A percentile compares a stretch with the other conserved stretches of the same genome.
These are phyloP conservation scores for Etia nguti DNA, from an alignment of 2,113 vertebrate species.

Conservation along the genomic window DNA sequence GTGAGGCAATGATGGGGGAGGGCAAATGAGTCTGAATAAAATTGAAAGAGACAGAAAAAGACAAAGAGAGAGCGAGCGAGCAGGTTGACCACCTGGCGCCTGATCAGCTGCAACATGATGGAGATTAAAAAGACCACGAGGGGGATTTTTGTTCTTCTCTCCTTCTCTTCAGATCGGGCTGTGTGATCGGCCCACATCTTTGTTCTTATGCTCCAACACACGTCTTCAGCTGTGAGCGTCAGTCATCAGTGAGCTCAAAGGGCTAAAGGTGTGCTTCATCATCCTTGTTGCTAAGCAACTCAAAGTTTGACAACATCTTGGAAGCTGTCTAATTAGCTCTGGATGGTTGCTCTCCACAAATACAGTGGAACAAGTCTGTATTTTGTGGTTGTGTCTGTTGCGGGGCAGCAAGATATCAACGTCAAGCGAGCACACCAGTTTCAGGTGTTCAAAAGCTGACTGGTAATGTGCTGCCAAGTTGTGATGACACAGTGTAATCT, in stretches of 20 bases:
- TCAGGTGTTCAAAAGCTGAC: neutral
- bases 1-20: neutral
- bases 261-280: neutral
- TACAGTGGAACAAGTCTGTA: neutral
- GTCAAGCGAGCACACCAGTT: neutral
- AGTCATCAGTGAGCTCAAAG: neutral
- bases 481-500: neutral
- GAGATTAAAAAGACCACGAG: constrained; percentile 20
- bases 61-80: neutral
- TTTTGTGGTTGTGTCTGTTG: neutral
- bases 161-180: neutral
- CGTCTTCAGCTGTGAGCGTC: neutral
- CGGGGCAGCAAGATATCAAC: neutral
- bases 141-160: neutral
- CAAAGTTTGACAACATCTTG: neutral
- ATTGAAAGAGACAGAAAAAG: constrained; percentile 15
- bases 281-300: constrained; percentile 12
- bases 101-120: constrained; percentile 10
- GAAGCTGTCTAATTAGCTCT: neutral
- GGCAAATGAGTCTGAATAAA: neutral
- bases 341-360: neutral
- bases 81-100: constrained; percentile 38
- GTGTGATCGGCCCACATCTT: neutral
- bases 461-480: neutral
- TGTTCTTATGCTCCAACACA: neutral